phyloP scores from a whole-genome alignment of 2,797 vertebrate genomes.

The Poecilia gillii region DNA sequence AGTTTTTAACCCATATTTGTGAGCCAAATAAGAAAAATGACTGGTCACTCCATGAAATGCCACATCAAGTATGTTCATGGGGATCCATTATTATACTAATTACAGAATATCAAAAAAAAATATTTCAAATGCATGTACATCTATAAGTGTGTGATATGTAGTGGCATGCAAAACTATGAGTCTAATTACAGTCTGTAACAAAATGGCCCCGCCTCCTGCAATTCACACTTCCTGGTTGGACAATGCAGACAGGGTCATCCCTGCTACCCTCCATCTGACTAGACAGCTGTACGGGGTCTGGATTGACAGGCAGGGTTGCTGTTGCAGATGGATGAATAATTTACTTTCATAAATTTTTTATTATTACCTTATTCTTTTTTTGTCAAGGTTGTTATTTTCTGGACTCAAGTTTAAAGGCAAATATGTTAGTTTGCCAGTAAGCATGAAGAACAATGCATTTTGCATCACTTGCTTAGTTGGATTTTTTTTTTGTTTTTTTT shows the following conservation, averaged over 20 bases:
- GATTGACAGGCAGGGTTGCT: constrained; percentile 58
- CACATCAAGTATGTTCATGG: not conserved
- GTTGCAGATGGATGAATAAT: constrained; percentile 54
- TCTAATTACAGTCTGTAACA: constrained; percentile 17
- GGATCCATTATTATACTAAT: not conserved
- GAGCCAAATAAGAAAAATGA: not conserved
- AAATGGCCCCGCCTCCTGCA: constrained; percentile 42
- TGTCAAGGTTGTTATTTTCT: constrained; percentile 19
- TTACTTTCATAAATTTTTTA: constrained; percentile 30
- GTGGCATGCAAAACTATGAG: not conserved
- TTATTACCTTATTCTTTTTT: constrained; percentile 29
- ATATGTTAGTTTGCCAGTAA: not conserved
- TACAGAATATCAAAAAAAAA: not conserved
- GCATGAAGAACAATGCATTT: not conserved
- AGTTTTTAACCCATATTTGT: not conserved
- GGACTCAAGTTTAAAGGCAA: not conserved
- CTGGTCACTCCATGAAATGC: not conserved
- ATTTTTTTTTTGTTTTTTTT: not conserved
- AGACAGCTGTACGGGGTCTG: constrained; percentile 47
- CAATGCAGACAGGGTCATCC: constrained; percentile 19
- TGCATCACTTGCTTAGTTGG: not conserved
- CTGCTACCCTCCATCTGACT: constrained; percentile 44
- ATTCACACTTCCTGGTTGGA: constrained; percentile 56
- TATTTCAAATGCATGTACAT: not conserved
- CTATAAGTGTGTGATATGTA: not conserved